These are phyloP conservation scores for Araneus ventricosus DNA, from an alignment of 1,140 invertebrate genomes.

Conservation along the genomic window DNA sequence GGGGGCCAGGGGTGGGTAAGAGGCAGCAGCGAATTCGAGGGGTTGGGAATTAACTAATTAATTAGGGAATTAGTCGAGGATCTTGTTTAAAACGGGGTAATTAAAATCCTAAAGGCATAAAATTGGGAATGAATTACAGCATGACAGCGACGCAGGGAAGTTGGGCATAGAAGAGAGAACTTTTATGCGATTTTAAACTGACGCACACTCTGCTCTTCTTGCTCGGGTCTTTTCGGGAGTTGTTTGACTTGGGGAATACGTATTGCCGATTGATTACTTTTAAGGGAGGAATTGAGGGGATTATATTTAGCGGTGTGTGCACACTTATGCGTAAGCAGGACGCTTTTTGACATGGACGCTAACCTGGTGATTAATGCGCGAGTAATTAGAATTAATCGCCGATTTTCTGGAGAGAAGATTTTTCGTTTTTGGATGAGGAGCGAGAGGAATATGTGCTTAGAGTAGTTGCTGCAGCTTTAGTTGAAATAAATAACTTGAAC, in stretches of 20 bases:
- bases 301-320: constrained; percentile 51
- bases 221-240: background rate
- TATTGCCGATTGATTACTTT: constrained; percentile 68
- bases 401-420: constrained; percentile 2
- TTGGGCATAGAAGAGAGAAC: constrained; percentile 28
- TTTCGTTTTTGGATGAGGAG: background rate
- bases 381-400: constrained; percentile 72
- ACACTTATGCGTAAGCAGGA: constrained; percentile 20
- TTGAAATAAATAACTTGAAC: constrained; percentile 24
- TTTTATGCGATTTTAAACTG: constrained; percentile 69
- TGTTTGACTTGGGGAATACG: constrained; percentile 60
- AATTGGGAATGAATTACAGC: constrained; percentile 74
- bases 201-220: background rate
- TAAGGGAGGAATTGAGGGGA: constrained; percentile 31
- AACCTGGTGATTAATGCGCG: constrained; percentile 64
- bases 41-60: constrained; percentile 74
- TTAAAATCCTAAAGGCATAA: constrained; percentile 75
- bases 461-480: background rate
- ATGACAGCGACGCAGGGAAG: constrained; percentile 44
- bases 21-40: constrained; percentile 46
- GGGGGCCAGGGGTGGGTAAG: background rate
- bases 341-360: constrained; percentile 57
- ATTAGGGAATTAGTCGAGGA: constrained; percentile 75
- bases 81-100: constrained; percentile 75
- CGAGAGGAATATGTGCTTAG: no score